These are phyloP conservation scores for Mesaphorura yosii DNA, from an alignment of 1,140 invertebrate genomes.

Conservation along the genomic window DNA sequence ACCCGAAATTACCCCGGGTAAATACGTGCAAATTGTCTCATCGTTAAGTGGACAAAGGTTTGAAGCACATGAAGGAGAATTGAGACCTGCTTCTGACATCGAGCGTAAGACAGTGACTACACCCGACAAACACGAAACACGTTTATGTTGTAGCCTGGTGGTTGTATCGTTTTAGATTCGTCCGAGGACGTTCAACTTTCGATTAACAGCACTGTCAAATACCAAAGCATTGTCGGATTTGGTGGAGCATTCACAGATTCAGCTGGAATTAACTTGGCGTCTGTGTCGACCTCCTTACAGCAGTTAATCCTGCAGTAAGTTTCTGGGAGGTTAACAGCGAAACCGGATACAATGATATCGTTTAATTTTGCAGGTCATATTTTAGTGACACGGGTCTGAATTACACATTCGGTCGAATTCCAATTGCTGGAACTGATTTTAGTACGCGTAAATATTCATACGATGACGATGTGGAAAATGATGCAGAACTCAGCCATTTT, in stretches of 20 bases:
- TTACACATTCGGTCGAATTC: constrained; percentile 61
- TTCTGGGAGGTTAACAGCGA: neutral
- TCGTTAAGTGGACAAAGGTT: constrained; percentile 14
- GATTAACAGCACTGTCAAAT: constrained; percentile 5
- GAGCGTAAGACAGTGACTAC: neutral
- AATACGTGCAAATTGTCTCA: constrained; percentile 11
- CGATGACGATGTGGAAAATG: constrained; percentile 44
- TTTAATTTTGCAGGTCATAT: constrained; percentile 32
- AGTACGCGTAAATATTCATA: constrained; percentile 56
- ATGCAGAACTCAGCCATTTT: constrained; percentile 54
- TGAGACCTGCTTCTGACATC: neutral
- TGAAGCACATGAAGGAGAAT: neutral
- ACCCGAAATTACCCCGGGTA: neutral
- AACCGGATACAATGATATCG: neutral
- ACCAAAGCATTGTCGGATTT: constrained; percentile 43
- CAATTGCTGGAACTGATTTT: constrained; percentile 75
- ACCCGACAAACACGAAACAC: neutral
- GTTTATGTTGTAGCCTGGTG: neutral
- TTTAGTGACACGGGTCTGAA: constrained; percentile 45
- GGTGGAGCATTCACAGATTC: constrained; percentile 49
- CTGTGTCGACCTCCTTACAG: constrained; percentile 34
- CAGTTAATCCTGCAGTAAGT: constrained; percentile 44
- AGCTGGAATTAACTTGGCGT: constrained; percentile 42
- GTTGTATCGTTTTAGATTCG: neutral
- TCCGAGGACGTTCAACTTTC: neutral